Conservation (phyloP, 2,113 vertebrate species). For the Ploceus nigricollis region DNA sequence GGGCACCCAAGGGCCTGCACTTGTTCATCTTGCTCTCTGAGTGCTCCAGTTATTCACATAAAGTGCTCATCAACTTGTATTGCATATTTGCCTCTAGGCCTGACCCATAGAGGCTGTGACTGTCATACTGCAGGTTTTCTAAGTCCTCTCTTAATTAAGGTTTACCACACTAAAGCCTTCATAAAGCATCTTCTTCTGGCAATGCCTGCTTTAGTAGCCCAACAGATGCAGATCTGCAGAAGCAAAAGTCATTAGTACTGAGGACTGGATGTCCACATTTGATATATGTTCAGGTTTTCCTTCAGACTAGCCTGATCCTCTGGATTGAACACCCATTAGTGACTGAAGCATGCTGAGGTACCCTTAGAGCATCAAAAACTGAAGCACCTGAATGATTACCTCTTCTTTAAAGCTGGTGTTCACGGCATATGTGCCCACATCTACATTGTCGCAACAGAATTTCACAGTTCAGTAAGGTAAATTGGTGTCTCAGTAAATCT, state of each 20-base stretch:
- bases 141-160: neutral
- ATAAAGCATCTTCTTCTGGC: neutral
- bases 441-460: fast-evolving
- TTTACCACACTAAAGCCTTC: neutral
- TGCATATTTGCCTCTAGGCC: neutral
- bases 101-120: neutral
- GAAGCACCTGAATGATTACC: neutral
- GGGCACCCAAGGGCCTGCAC: neutral
- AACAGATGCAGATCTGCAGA: neutral
- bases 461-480: neutral
- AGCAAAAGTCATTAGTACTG: neutral
- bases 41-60: neutral
- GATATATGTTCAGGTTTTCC: neutral
- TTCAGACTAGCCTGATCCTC: neutral
- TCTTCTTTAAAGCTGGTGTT: neutral
- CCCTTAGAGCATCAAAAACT: neutral
- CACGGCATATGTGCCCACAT: fast-evolving
- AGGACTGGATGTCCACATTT: neutral
- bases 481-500: neutral
- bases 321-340: neutral
- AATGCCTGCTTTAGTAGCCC: neutral
- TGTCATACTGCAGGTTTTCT: neutral
- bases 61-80: neutral
- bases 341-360: neutral
- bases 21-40: neutral